Conservation (phyloP, 1,140 invertebrate species). For the Drosophila repleta region DNA sequence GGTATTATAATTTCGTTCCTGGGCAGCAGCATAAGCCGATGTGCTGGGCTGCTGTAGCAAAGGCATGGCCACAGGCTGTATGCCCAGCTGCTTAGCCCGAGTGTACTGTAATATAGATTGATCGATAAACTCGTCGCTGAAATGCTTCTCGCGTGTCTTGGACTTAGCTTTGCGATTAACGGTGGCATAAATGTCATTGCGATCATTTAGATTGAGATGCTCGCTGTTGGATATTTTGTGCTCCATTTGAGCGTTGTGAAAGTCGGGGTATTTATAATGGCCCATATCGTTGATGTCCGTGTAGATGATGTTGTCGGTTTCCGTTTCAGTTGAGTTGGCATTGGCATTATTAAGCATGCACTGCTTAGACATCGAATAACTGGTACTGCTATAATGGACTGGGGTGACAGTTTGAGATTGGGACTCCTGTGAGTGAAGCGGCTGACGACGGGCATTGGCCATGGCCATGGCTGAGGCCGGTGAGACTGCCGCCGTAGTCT, state of each 20-base stretch:
- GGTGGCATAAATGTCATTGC: constrained; percentile 82
- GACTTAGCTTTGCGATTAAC: constrained; percentile 83
- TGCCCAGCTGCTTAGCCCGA: constrained; percentile 74
- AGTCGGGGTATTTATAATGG: constrained; percentile 78
- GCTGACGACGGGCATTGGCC: constrained; percentile 78
- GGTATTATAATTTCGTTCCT: constrained; percentile 64
- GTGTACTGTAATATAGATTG: constrained; percentile 78
- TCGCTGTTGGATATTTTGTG: constrained; percentile 80
- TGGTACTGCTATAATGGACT: constrained; percentile 84
- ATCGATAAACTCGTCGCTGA: constrained; percentile 83
- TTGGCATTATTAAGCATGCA: constrained; percentile 83
- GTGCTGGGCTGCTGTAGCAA: constrained; percentile 64
- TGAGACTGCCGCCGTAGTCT: constrained; percentile 80
- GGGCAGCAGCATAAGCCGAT: constrained; percentile 69
- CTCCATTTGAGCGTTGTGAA: constrained; percentile 64
- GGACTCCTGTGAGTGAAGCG: constrained; percentile 83
- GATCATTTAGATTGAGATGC: constrained; percentile 76
- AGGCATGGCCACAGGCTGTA: constrained; percentile 34
- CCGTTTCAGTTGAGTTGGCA: constrained; percentile 81
- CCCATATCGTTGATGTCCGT: constrained; percentile 82
- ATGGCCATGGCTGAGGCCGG: constrained; percentile 64
- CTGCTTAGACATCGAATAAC: constrained; percentile 84
- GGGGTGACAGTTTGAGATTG: constrained; percentile 83
- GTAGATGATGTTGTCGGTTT: constrained; percentile 83
- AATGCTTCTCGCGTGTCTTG: constrained; percentile 79